Evolutionary conservation across 2,888 invertebrate species (phyloP).

Genomic region (Drosophila anomalipes): DNA sequence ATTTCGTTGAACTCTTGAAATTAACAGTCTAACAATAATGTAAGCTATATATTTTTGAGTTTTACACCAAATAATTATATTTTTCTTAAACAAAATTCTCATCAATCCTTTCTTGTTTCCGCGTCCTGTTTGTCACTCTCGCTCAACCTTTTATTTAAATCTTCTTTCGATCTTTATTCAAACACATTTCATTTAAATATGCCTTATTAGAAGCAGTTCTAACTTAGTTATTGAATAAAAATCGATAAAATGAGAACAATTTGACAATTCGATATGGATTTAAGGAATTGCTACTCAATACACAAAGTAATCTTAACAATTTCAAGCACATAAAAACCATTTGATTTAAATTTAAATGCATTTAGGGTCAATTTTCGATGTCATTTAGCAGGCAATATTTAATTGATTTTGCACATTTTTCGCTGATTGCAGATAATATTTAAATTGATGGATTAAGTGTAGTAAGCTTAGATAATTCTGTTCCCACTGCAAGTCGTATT

Average conservation of each 20-base stretch:
- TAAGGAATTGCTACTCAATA: too few species aligned
- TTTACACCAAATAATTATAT: too few species aligned
- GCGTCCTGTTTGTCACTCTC: neutral
- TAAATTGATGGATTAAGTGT: constrained; percentile 1
- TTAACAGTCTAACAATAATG: neutral
- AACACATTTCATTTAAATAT: neutral
- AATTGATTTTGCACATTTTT: neutral
- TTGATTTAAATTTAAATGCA: neutral
- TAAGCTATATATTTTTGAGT: too few species aligned
- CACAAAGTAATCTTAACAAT: neutral
- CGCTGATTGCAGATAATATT: neutral
- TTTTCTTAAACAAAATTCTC: neutral
- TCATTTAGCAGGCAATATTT: too few species aligned
- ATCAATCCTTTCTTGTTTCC: neutral
- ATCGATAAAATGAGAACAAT: neutral
- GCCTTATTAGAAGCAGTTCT: too few species aligned
- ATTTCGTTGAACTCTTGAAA: too few species aligned
- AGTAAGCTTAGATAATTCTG: neutral
- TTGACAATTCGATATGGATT: neutral
- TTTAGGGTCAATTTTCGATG: neutral
- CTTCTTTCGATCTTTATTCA: neutral
- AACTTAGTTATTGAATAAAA: neutral
- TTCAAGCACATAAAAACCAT: neutral
- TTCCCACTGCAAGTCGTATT: constrained; percentile 1
- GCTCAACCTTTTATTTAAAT: neutral